Conservation (phyloP, 2,113 vertebrate species). For the human (Homo sapiens) region GRCh38 chr16:7322501-7323000, state of each 20-base stretch:
- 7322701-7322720: not conserved
- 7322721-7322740: not conserved
- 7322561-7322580: not conserved
- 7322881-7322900: not conserved
- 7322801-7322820: rapidly evolving
- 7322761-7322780: no score
- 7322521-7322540: not conserved
- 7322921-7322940: not conserved
- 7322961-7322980: rapidly evolving
- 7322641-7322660: not conserved
- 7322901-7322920: not conserved
- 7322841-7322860: not conserved
- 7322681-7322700: not conserved
- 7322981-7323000: not conserved
- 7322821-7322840: rapidly evolving
- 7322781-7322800: not conserved
- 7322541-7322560: not conserved
- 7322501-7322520: not conserved
- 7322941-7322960: not conserved
- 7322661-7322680: not conserved
- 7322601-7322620: not conserved
- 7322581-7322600: not conserved
- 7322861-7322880: not conserved
- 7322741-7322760: no score
- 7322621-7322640: not conserved